A percentile compares a stretch with the other conserved stretches of the same genome.
Evolutionary conservation across 1,140 invertebrate species (phyloP).

Genomic region (Nebria ingens): DNA sequence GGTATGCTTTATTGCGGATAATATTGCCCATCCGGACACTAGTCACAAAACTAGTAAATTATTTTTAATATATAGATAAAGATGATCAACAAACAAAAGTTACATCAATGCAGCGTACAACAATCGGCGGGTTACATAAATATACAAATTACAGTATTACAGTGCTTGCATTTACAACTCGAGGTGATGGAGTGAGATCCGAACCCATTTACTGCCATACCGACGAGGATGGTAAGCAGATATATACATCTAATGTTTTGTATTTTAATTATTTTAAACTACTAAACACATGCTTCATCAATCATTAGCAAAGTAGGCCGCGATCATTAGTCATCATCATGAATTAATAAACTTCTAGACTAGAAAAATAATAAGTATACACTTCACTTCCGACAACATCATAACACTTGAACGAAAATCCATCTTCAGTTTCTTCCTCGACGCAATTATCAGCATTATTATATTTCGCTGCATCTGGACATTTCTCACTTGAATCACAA

Average conservation of each 20-base stretch:
- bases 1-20: slow-evolving; percentile 38
- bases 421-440: neutral
- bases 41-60: neutral
- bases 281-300: too few species aligned
- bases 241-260: slow-evolving; percentile 10
- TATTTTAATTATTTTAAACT: slow-evolving; percentile 12
- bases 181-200: slow-evolving; percentile 78
- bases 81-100: slow-evolving; percentile 54
- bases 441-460: neutral
- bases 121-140: slow-evolving; percentile 57
- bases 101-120: slow-evolving; percentile 54
- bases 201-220: slow-evolving; percentile 78
- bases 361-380: neutral
- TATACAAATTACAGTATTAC: slow-evolving; percentile 92
- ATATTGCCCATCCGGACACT: neutral
- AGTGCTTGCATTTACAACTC: slow-evolving; percentile 75
- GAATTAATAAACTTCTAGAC: too few species aligned
- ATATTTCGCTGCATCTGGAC: neutral
- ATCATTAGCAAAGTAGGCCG: too few species aligned
- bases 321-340: too few species aligned
- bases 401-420: neutral
- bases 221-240: slow-evolving; percentile 71
- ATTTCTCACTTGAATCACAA: neutral
- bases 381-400: neutral
- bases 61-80: slow-evolving; percentile 38